Evolutionary conservation across 2,797 vertebrate species (phyloP).

Genomic region (Carapus acus): DNA sequence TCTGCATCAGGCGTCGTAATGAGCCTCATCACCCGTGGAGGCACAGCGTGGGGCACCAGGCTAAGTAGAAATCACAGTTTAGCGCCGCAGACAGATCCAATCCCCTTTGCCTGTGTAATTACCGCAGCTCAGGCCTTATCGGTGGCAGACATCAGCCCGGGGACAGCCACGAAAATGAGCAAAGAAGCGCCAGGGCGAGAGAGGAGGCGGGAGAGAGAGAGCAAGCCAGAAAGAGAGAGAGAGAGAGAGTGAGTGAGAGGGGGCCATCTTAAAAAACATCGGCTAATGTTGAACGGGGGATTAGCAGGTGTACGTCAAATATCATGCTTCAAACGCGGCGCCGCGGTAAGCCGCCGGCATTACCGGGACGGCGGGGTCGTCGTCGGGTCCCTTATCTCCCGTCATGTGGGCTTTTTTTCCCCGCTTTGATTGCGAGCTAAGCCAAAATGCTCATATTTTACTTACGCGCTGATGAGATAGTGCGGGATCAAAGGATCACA

Average conservation of each 20-base stretch:
- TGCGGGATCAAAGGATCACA: slow-evolving; percentile 44
- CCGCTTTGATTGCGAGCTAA: slow-evolving; percentile 48
- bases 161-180: slow-evolving; percentile 55
- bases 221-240: slow-evolving; percentile 41
- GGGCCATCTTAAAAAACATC: slow-evolving; percentile 34
- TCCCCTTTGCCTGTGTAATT: slow-evolving; percentile 64
- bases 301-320: slow-evolving; percentile 56
- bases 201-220: slow-evolving; percentile 31
- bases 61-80: slow-evolving; percentile 52
- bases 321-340: slow-evolving; percentile 46
- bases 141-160: slow-evolving; percentile 62
- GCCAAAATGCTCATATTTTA: slow-evolving; percentile 29
- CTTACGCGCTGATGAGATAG: slow-evolving; percentile 38
- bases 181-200: slow-evolving; percentile 58
- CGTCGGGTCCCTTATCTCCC: slow-evolving; percentile 45
- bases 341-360: slow-evolving; percentile 44
- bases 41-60: slow-evolving; percentile 40
- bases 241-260: slow-evolving; percentile 33
- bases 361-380: slow-evolving; percentile 36
- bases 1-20: slow-evolving; percentile 60
- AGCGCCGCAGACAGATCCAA: slow-evolving; percentile 59
- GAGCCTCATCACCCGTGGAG: slow-evolving; percentile 58
- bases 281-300: slow-evolving; percentile 49
- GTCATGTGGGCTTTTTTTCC: slow-evolving; percentile 37
- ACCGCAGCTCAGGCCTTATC: slow-evolving; percentile 64